Conservation (phyloP, 1,140 invertebrate genomes). For the Radopholus similis region DNA sequence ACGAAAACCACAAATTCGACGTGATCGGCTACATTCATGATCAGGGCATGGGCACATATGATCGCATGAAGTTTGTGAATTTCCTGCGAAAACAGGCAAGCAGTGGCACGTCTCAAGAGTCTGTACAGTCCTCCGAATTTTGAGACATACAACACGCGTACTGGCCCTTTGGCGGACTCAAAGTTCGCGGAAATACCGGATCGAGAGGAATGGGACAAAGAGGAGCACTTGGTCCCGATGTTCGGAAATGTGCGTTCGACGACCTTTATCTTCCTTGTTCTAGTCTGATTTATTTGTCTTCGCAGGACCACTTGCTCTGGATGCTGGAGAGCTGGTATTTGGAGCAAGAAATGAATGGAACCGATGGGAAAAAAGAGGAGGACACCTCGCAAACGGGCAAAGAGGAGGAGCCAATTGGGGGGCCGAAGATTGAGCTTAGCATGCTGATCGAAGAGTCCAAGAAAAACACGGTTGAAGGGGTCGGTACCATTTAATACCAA, state of each 20-base stretch:
- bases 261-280: background rate
- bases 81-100: constrained; percentile 51
- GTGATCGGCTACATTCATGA: constrained; percentile 47
- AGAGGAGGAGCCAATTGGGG: constrained; percentile 11
- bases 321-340: constrained; percentile 55
- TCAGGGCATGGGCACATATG: constrained; percentile 51
- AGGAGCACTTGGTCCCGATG: constrained; percentile 56
- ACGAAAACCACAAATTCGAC: constrained; percentile 51
- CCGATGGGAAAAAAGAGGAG: background rate
- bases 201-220: constrained; percentile 46
- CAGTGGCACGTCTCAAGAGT: background rate
- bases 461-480: constrained; percentile 53
- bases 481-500: background rate
- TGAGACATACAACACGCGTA: constrained; percentile 21
- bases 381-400: background rate
- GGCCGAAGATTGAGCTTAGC: constrained; percentile 23
- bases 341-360: constrained; percentile 33
- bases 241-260: constrained; percentile 42
- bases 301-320: constrained; percentile 57
- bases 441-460: constrained; percentile 50
- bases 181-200: constrained; percentile 43
- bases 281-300: constrained; percentile 43
- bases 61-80: constrained; percentile 56
- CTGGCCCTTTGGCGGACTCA: background rate
- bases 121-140: background rate